phyloP scores from a whole-genome alignment of 2,797 vertebrate species.

The Aphelocoma californica region DNA sequence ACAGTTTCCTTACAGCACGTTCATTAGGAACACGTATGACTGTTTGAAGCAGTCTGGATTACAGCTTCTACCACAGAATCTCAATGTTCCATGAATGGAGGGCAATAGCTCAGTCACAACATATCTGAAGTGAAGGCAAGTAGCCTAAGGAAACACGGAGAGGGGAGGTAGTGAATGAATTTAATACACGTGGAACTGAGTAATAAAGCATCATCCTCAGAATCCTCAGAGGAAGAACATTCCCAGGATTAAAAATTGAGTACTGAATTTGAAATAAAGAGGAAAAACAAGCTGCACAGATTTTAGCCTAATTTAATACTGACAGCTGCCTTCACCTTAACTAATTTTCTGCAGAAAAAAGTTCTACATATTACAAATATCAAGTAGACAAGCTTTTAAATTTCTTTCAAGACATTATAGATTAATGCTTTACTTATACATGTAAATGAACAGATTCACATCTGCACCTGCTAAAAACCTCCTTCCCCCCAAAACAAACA shows the following conservation, averaged over 20 bases:
- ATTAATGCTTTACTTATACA: neutral
- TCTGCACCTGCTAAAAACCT: neutral
- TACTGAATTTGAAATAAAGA: neutral
- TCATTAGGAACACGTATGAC: neutral
- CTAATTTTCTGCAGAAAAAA: neutral
- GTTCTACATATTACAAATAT: neutral
- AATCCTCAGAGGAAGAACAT: neutral
- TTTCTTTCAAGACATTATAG: neutral
- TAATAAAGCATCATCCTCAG: neutral
- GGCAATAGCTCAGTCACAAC: neutral
- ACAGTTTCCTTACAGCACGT: neutral
- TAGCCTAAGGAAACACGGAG: neutral
- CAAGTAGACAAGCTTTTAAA: neutral
- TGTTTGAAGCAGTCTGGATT: neutral
- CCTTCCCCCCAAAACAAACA: fast-evolving
- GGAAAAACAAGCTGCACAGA: neutral
- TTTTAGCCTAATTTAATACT: neutral
- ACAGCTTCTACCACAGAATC: neutral
- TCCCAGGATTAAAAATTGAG: neutral
- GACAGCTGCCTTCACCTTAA: neutral
- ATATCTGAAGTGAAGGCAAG: neutral
- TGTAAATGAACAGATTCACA: neutral
- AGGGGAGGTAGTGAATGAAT: neutral
- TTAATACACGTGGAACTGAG: neutral
- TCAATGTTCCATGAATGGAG: neutral